Conservation (phyloP, 2,113 vertebrate species). For the Tor tambroides region DNA sequence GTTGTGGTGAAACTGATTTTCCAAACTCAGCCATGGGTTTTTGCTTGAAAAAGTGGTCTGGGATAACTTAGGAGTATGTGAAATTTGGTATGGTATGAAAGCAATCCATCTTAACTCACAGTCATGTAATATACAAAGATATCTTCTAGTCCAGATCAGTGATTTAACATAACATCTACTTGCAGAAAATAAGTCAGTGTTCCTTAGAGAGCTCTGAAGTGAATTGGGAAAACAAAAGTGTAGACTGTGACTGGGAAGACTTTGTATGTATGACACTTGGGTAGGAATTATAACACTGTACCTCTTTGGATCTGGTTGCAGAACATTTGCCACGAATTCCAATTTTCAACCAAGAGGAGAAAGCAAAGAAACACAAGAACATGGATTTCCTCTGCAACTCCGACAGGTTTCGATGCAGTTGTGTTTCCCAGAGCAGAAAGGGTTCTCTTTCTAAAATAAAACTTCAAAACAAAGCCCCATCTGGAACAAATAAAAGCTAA, state of each 20-base stretch:
- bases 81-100: neutral
- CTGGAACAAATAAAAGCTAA: conserved; percentile 84
- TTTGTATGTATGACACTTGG: neutral
- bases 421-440: conserved; percentile 63
- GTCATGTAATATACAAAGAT: neutral
- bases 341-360: neutral
- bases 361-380: neutral
- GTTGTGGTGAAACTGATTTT: neutral
- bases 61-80: neutral
- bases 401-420: conserved; percentile 42
- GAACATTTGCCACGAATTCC: neutral
- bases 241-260: neutral
- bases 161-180: neutral
- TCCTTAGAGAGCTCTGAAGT: neutral
- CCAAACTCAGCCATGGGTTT: neutral
- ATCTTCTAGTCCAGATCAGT: neutral
- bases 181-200: neutral
- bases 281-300: neutral
- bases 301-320: neutral
- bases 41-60: neutral
- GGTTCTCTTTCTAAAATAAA: conserved; percentile 70
- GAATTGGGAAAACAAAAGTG: neutral
- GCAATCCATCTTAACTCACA: neutral
- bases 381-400: conserved; percentile 38
- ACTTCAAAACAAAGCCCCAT: conserved; percentile 69